Conservation (phyloP, 2,797 vertebrate genomes). For the Salarias fasciatus region DNA sequence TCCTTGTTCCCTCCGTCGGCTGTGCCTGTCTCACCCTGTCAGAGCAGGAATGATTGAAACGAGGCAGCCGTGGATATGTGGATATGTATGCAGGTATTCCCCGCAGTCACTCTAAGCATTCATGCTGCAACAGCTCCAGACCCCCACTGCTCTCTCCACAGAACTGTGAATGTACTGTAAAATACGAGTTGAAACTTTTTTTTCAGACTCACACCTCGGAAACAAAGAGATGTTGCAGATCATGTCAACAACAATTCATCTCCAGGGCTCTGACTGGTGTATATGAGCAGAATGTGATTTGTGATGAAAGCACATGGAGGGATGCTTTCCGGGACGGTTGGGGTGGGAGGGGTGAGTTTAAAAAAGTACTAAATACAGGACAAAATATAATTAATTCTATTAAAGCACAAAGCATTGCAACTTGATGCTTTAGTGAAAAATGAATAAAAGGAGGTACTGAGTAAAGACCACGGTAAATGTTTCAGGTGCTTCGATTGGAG, state of each 20-base stretch:
- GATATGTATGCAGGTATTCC: constrained; percentile 18
- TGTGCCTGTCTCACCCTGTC: constrained; percentile 14
- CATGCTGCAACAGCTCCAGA: constrained; percentile 9
- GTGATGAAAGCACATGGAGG: too few species aligned
- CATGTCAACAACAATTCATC: neutral
- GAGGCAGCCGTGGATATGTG: constrained; percentile 3
- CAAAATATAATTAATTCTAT: too few species aligned
- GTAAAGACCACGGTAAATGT: too few species aligned
- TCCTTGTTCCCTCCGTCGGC: neutral
- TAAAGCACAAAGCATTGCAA: too few species aligned
- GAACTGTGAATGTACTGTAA: constrained; percentile 24
- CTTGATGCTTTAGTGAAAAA: too few species aligned
- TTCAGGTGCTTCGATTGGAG: too few species aligned
- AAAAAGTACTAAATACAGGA: too few species aligned
- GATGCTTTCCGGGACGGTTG: too few species aligned
- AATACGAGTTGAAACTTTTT: constrained; percentile 19
- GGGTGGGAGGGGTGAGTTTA: too few species aligned
- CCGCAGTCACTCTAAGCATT: constrained; percentile 22
- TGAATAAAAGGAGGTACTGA: too few species aligned
- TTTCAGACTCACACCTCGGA: neutral
- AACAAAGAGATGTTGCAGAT: neutral
- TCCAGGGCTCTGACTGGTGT: neutral
- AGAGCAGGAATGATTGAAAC: constrained; percentile 31
- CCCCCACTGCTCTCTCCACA: constrained; percentile 6
- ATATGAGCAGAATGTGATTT: too few species aligned